These are phyloP conservation scores for Halictus rubicundus DNA, from an alignment of 1,140 invertebrate species.

Conservation along the genomic window DNA sequence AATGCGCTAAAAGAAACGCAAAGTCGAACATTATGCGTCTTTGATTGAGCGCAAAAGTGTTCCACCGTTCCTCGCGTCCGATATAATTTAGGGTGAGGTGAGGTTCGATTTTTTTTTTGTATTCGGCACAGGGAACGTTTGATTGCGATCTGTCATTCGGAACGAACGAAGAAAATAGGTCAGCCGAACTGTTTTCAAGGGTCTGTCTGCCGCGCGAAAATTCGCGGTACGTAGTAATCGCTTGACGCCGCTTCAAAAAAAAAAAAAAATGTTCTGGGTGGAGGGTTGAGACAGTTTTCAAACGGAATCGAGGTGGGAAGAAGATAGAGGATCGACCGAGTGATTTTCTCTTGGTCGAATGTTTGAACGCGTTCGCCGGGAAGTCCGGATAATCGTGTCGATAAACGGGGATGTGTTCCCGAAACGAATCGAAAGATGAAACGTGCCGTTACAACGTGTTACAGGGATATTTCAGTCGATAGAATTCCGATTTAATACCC, in stretches of 20 bases:
- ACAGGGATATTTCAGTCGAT: no score
- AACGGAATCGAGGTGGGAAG: background rate
- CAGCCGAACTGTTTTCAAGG: slow-evolving; percentile 46
- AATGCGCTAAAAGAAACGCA: no score
- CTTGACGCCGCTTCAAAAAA: slow-evolving; percentile 16
- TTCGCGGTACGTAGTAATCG: slow-evolving; percentile 49
- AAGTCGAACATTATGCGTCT: no score
- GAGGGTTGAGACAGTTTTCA: slow-evolving; percentile 18
- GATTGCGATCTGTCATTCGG: slow-evolving; percentile 45
- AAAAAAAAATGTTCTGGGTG: slow-evolving; percentile 21
- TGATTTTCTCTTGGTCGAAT: background rate
- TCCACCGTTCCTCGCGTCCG: background rate
- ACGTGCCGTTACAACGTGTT: no score
- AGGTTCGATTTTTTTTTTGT: background rate
- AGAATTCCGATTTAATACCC: no score
- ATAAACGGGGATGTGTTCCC: background rate
- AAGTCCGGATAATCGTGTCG: background rate
- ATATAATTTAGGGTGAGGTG: background rate
- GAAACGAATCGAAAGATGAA: background rate
- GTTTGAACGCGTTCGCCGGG: background rate
- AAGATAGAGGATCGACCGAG: slow-evolving; percentile 2
- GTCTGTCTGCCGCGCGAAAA: slow-evolving; percentile 43
- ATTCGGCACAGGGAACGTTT: slow-evolving; percentile 11
- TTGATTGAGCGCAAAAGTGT: background rate
- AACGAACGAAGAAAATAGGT: slow-evolving; percentile 47